Percentiles rank a stretch among this genome's conserved stretches.
phyloP scores from a whole-genome alignment of 2,113 vertebrate genomes.

The Poicephalus meyeri region DNA sequence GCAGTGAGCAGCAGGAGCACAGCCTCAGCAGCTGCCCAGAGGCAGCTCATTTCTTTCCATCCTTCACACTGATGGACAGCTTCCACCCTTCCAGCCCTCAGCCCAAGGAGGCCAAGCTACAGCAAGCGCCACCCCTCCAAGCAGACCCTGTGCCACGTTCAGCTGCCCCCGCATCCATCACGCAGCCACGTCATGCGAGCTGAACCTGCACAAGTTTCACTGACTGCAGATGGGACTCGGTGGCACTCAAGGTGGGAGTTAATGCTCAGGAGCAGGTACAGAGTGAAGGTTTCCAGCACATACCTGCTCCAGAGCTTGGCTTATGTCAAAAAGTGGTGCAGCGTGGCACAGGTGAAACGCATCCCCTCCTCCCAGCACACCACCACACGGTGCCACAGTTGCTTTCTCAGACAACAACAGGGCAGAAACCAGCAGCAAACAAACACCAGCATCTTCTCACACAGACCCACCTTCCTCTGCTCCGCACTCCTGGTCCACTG shows the following conservation, averaged over 20 bases:
- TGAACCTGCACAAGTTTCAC: background rate
- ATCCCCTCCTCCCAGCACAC: background rate
- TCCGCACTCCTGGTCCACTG: rapidly evolving
- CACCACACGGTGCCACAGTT: background rate
- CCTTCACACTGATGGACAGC: background rate
- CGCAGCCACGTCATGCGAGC: rapidly evolving
- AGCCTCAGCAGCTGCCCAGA: background rate
- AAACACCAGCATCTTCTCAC: background rate
- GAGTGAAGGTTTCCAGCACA: background rate
- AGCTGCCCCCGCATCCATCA: rapidly evolving
- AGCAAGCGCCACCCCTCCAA: background rate
- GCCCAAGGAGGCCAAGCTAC: background rate
- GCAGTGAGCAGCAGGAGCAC: background rate
- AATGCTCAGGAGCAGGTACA: background rate
- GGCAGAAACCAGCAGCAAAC: background rate
- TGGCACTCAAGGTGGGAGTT: background rate
- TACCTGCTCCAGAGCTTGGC: background rate
- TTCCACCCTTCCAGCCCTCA: background rate
- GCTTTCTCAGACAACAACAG: background rate
- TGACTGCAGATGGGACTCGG: background rate
- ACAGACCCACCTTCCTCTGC: background rate
- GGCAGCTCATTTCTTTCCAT: background rate
- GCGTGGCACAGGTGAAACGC: background rate
- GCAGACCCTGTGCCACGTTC: background rate
- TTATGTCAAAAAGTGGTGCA: background rate